A percentile compares a stretch with the other conserved stretches of the same genome.
Conservation (phyloP, 2,797 vertebrate species). For the Takifugu rubripes region DNA sequence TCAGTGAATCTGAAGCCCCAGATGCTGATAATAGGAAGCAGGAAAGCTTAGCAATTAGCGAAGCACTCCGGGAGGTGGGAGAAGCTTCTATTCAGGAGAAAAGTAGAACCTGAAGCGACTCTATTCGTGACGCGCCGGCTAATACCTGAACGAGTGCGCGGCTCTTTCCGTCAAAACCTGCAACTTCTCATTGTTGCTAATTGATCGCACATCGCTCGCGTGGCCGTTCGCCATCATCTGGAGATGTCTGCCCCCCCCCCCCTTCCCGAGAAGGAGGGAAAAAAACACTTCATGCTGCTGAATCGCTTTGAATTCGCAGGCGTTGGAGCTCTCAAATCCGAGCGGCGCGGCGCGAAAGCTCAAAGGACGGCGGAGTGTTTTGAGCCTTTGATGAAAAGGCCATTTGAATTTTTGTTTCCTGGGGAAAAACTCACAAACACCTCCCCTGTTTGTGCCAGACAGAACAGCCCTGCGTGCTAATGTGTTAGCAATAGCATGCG, state of each 20-base stretch:
- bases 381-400: slow-evolving; percentile 39
- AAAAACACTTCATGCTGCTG: slow-evolving; percentile 19
- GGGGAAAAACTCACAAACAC: slow-evolving; percentile 13
- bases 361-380: slow-evolving; percentile 32
- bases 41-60: slow-evolving; percentile 37
- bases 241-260: slow-evolving; percentile 6
- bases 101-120: no score
- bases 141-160: no score
- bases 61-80: no score
- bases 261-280: not conserved
- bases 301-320: slow-evolving; percentile 34
- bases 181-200: no score
- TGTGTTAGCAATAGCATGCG: no score
- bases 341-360: slow-evolving; percentile 23
- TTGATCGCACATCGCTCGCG: no score
- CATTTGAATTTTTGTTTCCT: slow-evolving; percentile 18
- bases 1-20: slow-evolving; percentile 27
- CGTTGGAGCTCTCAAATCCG: slow-evolving; percentile 23
- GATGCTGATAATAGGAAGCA: slow-evolving; percentile 38
- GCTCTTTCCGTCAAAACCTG: no score
- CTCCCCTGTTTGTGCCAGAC: not conserved
- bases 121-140: no score
- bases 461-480: no score
- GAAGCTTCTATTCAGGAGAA: no score
- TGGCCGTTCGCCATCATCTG: no score